Evolutionary conservation across 1,140 invertebrate genomes (phyloP), one percentile per base, ranked within the genome.

Genomic region (Heliconius melpomene): DNA sequence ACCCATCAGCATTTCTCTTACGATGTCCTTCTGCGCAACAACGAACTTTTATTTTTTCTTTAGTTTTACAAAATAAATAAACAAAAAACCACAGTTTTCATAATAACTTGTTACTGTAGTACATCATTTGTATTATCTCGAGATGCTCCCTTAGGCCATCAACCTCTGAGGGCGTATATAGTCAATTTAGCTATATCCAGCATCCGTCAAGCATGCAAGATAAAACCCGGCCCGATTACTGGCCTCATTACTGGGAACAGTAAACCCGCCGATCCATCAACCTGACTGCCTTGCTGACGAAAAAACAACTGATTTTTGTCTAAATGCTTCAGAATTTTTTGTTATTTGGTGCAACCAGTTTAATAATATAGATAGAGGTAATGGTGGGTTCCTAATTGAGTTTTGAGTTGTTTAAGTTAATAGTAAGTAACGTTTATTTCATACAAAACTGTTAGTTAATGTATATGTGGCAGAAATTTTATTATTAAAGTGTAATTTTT

Each of bases 181-280:
- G 80, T 78, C 80, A 81, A 81, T 81, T 81, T 81, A 81, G 76
- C 72, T 75, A 72, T 74, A 77, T 40, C 80, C 82, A 78, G 81
- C 84, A 86, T 86, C 85, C 83, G 84, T 87, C 85, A 87, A 79
- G 85, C 85, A 85, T 29, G 29, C 29, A 29, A 29, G 29, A 29
- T 29, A 87, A 87, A 82, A 79, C 83, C 80, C 78, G 77, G 82
- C 82, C 72, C 82, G 82, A 80, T 82, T 81, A 81, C 82, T 73
- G 79, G 74, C 72, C 87, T 88, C 87, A 88, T 88, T 88, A 88
- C 83, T 75, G 79, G 74, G 78, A 81, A 77, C 82, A 82, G 83
- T 86, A 88, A 88, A 88, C 83, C 84, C 83, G 83, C 73, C 87
- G 80, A 88, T 88, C 87, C 86, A 87, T 88, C 87, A 80, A n/a